Evolutionary conservation across 2,113 vertebrate species (phyloP).

Genomic region (Brevimyrus niger): DNA sequence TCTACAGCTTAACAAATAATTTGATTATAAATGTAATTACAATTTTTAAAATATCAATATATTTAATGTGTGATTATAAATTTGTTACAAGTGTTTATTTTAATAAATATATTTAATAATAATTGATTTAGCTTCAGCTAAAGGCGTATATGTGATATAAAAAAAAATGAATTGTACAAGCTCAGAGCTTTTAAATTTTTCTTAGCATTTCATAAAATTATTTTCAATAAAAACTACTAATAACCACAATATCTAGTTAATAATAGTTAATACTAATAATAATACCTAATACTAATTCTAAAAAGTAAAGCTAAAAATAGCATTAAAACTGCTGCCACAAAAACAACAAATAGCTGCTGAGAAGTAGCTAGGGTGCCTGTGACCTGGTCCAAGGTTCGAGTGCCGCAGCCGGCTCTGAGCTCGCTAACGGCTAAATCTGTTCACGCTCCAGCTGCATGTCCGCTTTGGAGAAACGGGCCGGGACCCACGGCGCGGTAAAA

Average conservation of each 20-base stretch:
- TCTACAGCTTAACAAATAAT: constrained; percentile 1
- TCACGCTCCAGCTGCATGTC: constrained; percentile 50
- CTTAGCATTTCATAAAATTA: not conserved
- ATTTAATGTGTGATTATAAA: not conserved
- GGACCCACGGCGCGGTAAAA: constrained; percentile 47
- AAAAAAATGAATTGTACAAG: not conserved
- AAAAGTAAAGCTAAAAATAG: not conserved
- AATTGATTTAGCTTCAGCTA: not conserved
- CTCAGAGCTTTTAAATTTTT: not conserved
- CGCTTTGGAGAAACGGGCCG: constrained; percentile 66
- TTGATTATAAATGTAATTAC: not conserved
- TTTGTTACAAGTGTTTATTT: not conserved
- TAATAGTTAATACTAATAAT: not conserved
- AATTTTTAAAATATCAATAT: not conserved
- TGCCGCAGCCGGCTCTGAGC: constrained; percentile 36
- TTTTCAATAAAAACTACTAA: not conserved
- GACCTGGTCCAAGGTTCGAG: constrained; percentile 18
- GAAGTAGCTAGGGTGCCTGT: not conserved
- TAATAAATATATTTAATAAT: not conserved
- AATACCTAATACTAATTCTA: not conserved
- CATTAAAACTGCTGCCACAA: not conserved
- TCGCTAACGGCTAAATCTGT: constrained; percentile 42
- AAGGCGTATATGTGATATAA: not conserved
- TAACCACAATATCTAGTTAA: not conserved
- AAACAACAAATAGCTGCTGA: not conserved